A percentile compares a stretch with the other conserved stretches of the same genome.
Conservation (phyloP, 2,888 invertebrate genomes). For the Norana najaformis region DNA sequence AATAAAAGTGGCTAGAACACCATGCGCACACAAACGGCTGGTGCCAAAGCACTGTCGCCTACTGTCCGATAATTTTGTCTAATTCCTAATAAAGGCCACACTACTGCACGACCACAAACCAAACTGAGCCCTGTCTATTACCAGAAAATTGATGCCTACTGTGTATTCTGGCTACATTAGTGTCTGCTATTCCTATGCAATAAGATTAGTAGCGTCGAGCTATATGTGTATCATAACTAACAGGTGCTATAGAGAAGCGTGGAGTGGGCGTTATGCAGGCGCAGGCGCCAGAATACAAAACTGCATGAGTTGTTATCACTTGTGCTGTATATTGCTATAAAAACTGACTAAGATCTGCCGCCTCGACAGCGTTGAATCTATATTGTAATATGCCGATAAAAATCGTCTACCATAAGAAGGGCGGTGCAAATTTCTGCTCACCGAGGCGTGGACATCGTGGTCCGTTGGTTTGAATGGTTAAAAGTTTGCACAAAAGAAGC, state of each 20-base stretch:
- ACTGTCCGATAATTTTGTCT: too few species aligned
- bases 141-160: too few species aligned
- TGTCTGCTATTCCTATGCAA: neutral
- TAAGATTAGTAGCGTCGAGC: neutral
- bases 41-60: too few species aligned
- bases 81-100: too few species aligned
- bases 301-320: neutral
- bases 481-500: neutral
- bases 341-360: neutral
- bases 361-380: neutral
- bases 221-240: neutral
- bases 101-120: too few species aligned
- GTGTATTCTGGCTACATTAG: neutral
- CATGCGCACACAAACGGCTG: too few species aligned
- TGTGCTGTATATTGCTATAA: neutral
- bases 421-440: neutral
- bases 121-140: too few species aligned
- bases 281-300: neutral
- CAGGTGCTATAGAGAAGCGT: neutral
- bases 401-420: neutral
- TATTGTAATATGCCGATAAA: too few species aligned
- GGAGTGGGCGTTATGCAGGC: neutral
- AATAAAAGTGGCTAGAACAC: too few species aligned
- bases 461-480: neutral
- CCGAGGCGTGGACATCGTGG: conserved; percentile 5